Evolutionary conservation across 2,113 vertebrate genomes (phyloP).

Genomic region (Pygoscelis antarcticus): DNA sequence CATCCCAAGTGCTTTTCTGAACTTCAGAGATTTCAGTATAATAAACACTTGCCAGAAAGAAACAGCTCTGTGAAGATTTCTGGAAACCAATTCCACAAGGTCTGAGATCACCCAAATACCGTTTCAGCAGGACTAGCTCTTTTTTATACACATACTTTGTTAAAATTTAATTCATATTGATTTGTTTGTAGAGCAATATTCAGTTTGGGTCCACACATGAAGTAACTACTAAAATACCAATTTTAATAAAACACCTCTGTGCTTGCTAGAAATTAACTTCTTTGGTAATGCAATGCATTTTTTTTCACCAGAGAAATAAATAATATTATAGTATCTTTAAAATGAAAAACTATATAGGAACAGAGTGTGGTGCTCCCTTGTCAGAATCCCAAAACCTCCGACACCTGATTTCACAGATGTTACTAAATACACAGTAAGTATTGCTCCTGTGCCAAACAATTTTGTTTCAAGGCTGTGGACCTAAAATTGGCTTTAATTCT

Average conservation of each 20-base stretch:
- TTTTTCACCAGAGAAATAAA: background rate
- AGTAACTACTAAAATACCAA: background rate
- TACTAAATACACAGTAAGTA: background rate
- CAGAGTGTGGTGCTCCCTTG: background rate
- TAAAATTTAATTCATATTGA: background rate
- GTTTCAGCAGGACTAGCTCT: background rate
- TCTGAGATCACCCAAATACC: background rate
- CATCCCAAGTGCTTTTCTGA: background rate
- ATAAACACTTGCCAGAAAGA: background rate
- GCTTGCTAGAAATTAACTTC: background rate
- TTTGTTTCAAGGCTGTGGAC: background rate
- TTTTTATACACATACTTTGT: background rate
- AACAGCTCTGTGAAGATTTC: background rate
- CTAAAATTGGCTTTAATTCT: background rate
- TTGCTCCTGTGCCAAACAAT: background rate
- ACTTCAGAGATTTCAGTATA: background rate
- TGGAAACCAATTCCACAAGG: background rate
- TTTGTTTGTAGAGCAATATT: background rate
- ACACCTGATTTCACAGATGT: background rate
- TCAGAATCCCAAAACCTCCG: background rate
- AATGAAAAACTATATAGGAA: background rate
- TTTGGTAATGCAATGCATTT: background rate
- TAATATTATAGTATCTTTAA: background rate
- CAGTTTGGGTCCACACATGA: background rate
- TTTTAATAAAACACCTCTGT: background rate